Conservation (phyloP, 2,797 vertebrate genomes). For the Anas capensis region DNA sequence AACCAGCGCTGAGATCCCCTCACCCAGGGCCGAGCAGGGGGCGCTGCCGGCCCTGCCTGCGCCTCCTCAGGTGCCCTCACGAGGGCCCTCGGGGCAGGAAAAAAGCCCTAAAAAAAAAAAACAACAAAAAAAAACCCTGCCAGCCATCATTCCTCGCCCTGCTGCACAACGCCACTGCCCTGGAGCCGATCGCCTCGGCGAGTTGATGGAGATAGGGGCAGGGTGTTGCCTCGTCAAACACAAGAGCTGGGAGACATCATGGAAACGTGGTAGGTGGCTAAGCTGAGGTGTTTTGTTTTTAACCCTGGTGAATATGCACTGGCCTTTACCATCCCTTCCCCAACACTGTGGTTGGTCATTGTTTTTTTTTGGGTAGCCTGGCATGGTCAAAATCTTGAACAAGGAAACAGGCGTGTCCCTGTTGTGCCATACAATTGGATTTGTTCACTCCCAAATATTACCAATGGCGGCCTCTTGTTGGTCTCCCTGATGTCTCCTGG, state of each 20-base stretch:
- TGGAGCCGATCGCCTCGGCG: no score
- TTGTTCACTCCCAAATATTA: not conserved
- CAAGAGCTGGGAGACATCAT: not conserved
- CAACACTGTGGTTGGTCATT: not conserved
- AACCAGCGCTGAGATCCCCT: no score
- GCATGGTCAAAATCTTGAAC: not conserved
- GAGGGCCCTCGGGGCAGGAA: no score
- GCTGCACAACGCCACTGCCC: no score
- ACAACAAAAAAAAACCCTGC: no score
- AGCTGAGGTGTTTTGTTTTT: not conserved
- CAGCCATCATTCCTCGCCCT: no score
- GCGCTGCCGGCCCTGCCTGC: accelerated
- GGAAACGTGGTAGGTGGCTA: not conserved
- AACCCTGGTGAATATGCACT: not conserved
- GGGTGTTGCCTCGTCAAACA: not conserved
- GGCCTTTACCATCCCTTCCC: not conserved
- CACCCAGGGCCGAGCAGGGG: no score
- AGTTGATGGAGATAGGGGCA: no score
- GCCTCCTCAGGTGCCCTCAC: no score
- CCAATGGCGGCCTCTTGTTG: not conserved
- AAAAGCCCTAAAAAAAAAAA: no score
- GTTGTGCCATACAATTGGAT: not conserved
- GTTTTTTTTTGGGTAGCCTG: not conserved
- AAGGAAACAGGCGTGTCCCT: not conserved
- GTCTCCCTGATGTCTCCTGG: not conserved